These are phyloP conservation scores for Tethya wilhelma DNA, from an alignment of 37 sponge, comb jelly and placozoan genomes.

Conservation along the genomic window DNA sequence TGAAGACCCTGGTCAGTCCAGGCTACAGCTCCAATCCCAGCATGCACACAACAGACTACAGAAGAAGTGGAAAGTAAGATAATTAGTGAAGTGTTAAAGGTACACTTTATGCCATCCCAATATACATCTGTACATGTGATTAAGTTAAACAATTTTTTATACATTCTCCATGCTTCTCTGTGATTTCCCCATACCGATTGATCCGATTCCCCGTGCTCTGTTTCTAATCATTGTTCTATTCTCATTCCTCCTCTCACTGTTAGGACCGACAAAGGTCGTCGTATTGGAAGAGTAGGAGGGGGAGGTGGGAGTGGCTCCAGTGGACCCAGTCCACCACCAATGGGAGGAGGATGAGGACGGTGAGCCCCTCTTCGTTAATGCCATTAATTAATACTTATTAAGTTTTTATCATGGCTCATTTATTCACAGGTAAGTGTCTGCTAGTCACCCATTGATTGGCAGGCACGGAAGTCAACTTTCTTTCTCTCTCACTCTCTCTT, in stretches of 20 bases:
- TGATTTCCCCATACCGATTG: too few species aligned
- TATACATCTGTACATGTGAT: too few species aligned
- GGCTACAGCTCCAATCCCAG: slow-evolving; percentile 8
- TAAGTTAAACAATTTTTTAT: too few species aligned
- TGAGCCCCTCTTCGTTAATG: background rate
- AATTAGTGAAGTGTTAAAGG: background rate
- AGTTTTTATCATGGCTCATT: too few species aligned
- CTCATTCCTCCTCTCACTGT: background rate
- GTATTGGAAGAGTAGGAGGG: slow-evolving; percentile 44
- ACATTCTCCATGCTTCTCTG: too few species aligned
- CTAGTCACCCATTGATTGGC: too few species aligned
- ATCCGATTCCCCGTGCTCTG: too few species aligned
- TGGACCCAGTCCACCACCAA: slow-evolving; percentile 49
- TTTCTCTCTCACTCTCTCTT: too few species aligned
- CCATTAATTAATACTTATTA: too few species aligned
- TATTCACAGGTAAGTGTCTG: too few species aligned
- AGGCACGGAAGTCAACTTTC: too few species aligned
- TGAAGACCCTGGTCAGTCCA: slow-evolving; percentile 45
- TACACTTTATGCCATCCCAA: too few species aligned
- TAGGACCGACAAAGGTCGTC: slow-evolving; percentile 38
- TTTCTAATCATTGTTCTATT: background rate
- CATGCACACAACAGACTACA: slow-evolving; percentile 40
- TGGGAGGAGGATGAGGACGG: slow-evolving; percentile 72
- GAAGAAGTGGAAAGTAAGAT: slow-evolving; percentile 42
- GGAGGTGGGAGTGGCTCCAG: slow-evolving; percentile 32